A percentile compares a stretch with the other conserved stretches of the same genome.
Evolutionary conservation across 2,888 invertebrate species (phyloP).

Genomic region (Phymatocera aterrima): DNA sequence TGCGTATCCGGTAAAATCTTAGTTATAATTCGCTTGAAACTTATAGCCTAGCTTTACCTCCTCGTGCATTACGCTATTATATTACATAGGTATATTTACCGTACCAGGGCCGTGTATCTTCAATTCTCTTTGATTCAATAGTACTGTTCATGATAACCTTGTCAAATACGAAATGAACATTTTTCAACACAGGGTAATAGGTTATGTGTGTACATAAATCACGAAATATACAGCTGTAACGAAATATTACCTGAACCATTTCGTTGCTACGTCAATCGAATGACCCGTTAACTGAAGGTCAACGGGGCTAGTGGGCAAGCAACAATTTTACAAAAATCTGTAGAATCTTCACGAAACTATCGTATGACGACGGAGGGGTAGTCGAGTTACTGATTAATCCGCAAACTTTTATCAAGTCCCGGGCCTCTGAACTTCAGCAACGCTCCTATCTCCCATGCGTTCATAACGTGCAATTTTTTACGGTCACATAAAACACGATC

Average conservation of each 20-base stretch:
- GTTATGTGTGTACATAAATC: too few species aligned
- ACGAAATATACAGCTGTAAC: too few species aligned
- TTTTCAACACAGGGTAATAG: neutral
- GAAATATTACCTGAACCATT: too few species aligned
- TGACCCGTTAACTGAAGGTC: too few species aligned
- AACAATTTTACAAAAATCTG: too few species aligned
- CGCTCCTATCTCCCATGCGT: neutral
- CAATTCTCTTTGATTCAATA: neutral
- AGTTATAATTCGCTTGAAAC: neutral
- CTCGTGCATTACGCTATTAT: neutral
- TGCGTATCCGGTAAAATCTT: neutral
- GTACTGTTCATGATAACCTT: neutral
- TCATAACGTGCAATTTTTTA: constrained; percentile 12
- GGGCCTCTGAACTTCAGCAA: neutral
- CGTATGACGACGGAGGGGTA: too few species aligned
- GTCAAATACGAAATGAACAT: neutral
- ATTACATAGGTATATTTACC: neutral
- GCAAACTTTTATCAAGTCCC: neutral
- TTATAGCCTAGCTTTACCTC: neutral
- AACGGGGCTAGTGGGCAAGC: too few species aligned
- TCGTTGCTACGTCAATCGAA: too few species aligned
- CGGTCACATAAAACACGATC: neutral
- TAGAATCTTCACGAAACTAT: too few species aligned
- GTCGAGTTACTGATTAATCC: too few species aligned
- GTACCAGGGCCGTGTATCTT: neutral